Evolutionary conservation across 2,888 invertebrate genomes (phyloP), one percentile per base, ranked within the genome.

Genomic region (Agrochola litura): DNA sequence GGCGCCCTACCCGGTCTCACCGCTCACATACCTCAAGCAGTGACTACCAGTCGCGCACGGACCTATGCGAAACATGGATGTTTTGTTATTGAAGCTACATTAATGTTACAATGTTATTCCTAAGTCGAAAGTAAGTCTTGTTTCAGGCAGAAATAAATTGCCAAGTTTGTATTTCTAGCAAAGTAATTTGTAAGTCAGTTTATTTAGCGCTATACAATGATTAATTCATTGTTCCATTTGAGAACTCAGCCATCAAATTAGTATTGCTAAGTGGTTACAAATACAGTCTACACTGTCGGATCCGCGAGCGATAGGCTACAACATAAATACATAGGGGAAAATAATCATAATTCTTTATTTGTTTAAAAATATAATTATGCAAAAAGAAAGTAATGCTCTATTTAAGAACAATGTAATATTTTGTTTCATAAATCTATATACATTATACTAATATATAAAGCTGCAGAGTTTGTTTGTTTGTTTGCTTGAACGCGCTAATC

Each of bases 211-310:
- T 58, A 58, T 8, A 70, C 19, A 77, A 37, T 76, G 78, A 82
- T 78, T 70, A 78, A 73, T 73, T 82, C 70, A 78, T 41, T 78
- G 73, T 73, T 70, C 19, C 30, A 30, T 65, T 80, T 14, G 46
- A 30, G 66, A 66, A 74, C 12, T 79, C 79, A 22, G 74, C 49
- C 66, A 49, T 66, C 46, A 80, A 79, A 80, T 80, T 66, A 60
- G 58, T 79, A 66, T 66, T 56, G 46, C 25, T 60, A 56, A 74
- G 66, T 61, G 79, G 64, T 72, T 66, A 49, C 49, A 61, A 74
- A 73, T 41, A 73, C 41, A 54, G 63, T 25, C 6, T 61, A 25
- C 9, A 43, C 19, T 46, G 30, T 37, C 5, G 6, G 22, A 10
- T 25, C n/a, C 25, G 19, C 14, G 16, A 61, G 22, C 6, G 12